A percentile compares a stretch with the other conserved stretches of the same genome.
phyloP scores from a whole-genome alignment of 2,888 invertebrate species.

The Mesorhabditis sp. region DNA sequence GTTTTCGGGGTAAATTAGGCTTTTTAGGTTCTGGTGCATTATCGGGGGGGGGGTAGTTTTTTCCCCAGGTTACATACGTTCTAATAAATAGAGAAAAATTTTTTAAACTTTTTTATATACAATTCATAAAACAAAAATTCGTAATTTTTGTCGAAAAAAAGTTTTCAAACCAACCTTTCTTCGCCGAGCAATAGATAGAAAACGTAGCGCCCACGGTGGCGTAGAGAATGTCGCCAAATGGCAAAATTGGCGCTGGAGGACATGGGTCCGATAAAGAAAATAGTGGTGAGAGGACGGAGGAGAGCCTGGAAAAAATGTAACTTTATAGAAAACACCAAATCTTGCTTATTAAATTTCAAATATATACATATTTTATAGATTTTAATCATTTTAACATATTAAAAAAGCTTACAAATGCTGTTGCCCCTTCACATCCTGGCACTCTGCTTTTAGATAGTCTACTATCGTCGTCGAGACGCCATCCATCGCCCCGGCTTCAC shows the following conservation, averaged over 20 bases:
- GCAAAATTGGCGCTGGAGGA: neutral
- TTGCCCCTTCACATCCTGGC: neutral
- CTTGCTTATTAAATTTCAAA: too few species aligned
- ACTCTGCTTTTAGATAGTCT: neutral
- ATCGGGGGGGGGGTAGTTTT: too few species aligned
- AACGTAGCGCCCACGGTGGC: neutral
- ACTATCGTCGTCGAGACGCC: neutral
- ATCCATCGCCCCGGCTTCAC: neutral
- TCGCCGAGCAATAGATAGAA: neutral
- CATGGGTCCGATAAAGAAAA: neutral
- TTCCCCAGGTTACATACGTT: too few species aligned
- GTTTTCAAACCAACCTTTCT: neutral
- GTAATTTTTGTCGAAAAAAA: too few species aligned
- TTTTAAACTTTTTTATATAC: too few species aligned
- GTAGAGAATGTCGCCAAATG: neutral
- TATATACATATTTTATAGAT: too few species aligned
- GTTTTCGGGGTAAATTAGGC: too few species aligned
- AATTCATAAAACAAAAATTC: too few species aligned
- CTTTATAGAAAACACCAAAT: too few species aligned
- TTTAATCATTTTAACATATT: too few species aligned
- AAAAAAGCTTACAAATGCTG: neutral
- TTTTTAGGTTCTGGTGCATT: too few species aligned
- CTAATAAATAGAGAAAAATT: too few species aligned
- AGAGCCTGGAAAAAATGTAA: neutral
- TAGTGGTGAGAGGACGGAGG: constrained; percentile 3